These are phyloP conservation scores for Xerus inauris DNA, from an alignment of 2,113 vertebrate genomes.

Conservation along the genomic window DNA sequence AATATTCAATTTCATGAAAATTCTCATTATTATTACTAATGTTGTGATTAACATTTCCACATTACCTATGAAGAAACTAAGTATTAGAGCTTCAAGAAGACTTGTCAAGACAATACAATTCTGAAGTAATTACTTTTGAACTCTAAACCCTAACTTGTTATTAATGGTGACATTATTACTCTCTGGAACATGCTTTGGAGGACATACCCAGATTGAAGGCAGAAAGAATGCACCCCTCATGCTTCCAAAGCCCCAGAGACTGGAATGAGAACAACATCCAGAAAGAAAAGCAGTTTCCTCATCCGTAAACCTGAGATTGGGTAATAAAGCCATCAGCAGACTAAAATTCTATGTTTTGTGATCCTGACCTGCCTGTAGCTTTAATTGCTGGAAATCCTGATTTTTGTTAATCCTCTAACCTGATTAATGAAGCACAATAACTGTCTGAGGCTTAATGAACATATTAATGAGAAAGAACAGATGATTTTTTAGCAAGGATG, in stretches of 20 bases:
- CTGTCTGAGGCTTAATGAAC: conserved; percentile 46
- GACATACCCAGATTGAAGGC: background rate
- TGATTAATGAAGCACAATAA: conserved; percentile 62
- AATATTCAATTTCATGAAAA: background rate
- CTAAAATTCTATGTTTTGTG: background rate
- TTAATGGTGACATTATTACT: background rate
- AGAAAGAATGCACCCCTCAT: background rate
- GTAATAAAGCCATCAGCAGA: background rate
- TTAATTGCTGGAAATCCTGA: conserved; percentile 44
- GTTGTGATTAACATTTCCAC: background rate
- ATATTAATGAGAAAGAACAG: conserved; percentile 61
- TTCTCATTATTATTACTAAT: background rate
- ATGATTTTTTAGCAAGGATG: conserved; percentile 47
- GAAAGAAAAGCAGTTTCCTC: background rate
- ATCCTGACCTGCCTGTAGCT: background rate
- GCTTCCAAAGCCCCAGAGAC: background rate
- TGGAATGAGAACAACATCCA: background rate
- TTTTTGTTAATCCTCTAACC: conserved; percentile 59
- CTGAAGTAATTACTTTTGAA: conserved; percentile 42
- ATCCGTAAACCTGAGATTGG: background rate
- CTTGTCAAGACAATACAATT: background rate
- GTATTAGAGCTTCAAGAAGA: background rate
- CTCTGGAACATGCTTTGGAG: background rate
- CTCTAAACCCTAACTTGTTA: background rate
- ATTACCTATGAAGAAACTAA: background rate